These are phyloP conservation scores for Ceyx cyanopectus DNA, from an alignment of 2,113 vertebrate genomes.

Conservation along the genomic window DNA sequence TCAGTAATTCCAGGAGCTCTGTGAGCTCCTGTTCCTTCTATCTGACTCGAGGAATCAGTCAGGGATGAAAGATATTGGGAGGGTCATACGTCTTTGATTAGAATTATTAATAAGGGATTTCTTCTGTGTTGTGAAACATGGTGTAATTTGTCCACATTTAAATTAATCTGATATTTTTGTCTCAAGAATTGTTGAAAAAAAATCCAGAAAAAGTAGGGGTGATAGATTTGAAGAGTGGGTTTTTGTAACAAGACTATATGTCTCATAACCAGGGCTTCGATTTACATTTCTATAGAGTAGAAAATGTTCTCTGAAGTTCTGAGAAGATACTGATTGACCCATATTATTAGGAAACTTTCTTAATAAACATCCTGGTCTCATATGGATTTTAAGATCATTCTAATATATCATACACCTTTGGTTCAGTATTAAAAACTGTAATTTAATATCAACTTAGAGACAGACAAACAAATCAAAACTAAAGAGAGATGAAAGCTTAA, in stretches of 20 bases:
- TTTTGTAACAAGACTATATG: not conserved
- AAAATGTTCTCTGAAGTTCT: not conserved
- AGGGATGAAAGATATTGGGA: not conserved
- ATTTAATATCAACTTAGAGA: not conserved
- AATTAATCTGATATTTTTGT: conserved; percentile 27
- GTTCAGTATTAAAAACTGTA: conserved; percentile 9
- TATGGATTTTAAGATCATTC: not conserved
- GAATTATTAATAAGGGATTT: conserved; percentile 32
- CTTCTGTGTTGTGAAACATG: conserved; percentile 28
- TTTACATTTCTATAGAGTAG: not conserved
- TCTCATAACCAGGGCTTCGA: not conserved
- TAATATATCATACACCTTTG: not conserved
- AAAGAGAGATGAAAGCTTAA: conserved; percentile 20
- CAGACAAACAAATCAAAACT: conserved; percentile 9
- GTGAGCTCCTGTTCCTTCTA: not conserved
- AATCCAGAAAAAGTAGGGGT: not conserved
- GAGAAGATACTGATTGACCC: not conserved
- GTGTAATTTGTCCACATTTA: conserved; percentile 42
- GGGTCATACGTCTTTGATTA: conserved; percentile 20
- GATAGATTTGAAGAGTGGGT: not conserved
- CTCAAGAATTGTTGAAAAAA: conserved; percentile 51
- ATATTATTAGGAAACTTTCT: not conserved
- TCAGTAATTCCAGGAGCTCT: not conserved
- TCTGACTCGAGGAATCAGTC: not conserved
- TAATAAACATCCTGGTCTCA: not conserved